Percentiles rank a stretch among this genome's conserved stretches.
These are phyloP conservation scores for Spinus pinus DNA, from an alignment of 2,797 vertebrate genomes.

Conservation along the genomic window DNA sequence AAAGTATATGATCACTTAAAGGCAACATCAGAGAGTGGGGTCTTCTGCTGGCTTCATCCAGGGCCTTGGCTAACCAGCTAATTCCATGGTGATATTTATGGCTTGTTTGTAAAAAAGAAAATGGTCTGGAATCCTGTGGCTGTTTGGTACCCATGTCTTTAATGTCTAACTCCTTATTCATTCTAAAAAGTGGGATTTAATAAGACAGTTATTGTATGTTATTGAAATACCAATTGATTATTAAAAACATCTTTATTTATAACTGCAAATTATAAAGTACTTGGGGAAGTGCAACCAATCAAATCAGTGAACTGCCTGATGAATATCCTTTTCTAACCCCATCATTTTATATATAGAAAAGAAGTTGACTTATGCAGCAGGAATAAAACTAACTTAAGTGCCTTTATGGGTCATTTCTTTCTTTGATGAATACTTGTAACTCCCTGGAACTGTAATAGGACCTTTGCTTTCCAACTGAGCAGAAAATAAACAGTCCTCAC, in stretches of 20 bases:
- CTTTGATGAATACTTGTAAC: slow-evolving; percentile 66
- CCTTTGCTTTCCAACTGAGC: slow-evolving; percentile 53
- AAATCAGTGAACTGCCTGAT: slow-evolving; percentile 10
- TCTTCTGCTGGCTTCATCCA: slow-evolving; percentile 31
- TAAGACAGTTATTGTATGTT: slow-evolving; percentile 65
- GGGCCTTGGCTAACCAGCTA: slow-evolving; percentile 45
- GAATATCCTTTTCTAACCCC: slow-evolving; percentile 45
- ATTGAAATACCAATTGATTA: slow-evolving; percentile 72
- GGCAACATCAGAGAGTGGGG: slow-evolving; percentile 5
- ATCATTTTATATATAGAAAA: slow-evolving; percentile 58
- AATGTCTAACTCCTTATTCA: slow-evolving; percentile 53
- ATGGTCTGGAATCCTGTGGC: slow-evolving; percentile 59
- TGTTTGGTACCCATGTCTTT: slow-evolving; percentile 32
- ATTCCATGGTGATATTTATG: slow-evolving; percentile 62
- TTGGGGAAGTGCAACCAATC: background rate
- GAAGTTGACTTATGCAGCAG: slow-evolving; percentile 47
- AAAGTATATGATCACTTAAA: slow-evolving; percentile 48
- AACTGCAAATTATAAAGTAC: slow-evolving; percentile 57
- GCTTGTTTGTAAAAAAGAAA: slow-evolving; percentile 31
- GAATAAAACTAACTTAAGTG: slow-evolving; percentile 64
- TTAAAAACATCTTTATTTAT: slow-evolving; percentile 67
- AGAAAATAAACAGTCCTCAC: slow-evolving; percentile 47
- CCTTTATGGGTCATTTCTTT: slow-evolving; percentile 67
- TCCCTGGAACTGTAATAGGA: slow-evolving; percentile 44
- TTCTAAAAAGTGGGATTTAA: slow-evolving; percentile 59